A percentile compares a stretch with the other conserved stretches of the same genome.
Conservation (phyloP, 2,113 vertebrate genomes). For the Calidris pugnax region DNA sequence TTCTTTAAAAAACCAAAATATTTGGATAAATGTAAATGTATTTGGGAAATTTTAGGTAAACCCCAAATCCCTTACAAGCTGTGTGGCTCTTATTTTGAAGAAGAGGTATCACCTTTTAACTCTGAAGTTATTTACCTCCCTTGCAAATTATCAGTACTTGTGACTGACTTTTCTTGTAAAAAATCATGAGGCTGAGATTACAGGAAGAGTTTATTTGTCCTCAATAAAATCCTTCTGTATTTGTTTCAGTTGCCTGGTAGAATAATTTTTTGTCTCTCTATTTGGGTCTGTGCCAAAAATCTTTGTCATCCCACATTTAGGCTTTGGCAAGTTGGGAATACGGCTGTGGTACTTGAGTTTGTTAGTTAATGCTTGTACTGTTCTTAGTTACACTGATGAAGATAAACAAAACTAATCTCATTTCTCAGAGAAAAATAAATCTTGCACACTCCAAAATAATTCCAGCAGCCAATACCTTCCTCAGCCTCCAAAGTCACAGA, state of each 20-base stretch:
- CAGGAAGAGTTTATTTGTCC: background rate
- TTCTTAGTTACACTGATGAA: background rate
- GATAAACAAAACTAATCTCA: conserved; percentile 21
- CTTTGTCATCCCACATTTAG: background rate
- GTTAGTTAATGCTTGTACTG: background rate
- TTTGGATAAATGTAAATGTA: background rate
- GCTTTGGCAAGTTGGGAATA: background rate
- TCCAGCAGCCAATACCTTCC: background rate
- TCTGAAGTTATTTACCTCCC: background rate
- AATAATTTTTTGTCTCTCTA: background rate
- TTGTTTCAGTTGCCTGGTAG: background rate
- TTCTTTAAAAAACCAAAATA: background rate
- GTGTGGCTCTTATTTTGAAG: background rate
- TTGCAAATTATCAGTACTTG: background rate
- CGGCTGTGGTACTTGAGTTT: background rate
- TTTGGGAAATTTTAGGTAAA: background rate
- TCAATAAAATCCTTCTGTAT: background rate
- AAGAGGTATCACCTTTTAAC: background rate
- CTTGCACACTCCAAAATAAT: background rate
- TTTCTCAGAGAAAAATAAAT: conserved; percentile 34
- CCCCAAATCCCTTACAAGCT: background rate
- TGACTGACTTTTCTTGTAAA: background rate
- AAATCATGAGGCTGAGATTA: background rate
- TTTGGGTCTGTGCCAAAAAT: background rate
- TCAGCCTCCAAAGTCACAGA: conserved; percentile 16